A percentile compares a stretch with the other conserved stretches of the same genome.
phyloP scores from a whole-genome alignment of 2,888 invertebrate species.

The Hydroisotoma schaefferi region DNA sequence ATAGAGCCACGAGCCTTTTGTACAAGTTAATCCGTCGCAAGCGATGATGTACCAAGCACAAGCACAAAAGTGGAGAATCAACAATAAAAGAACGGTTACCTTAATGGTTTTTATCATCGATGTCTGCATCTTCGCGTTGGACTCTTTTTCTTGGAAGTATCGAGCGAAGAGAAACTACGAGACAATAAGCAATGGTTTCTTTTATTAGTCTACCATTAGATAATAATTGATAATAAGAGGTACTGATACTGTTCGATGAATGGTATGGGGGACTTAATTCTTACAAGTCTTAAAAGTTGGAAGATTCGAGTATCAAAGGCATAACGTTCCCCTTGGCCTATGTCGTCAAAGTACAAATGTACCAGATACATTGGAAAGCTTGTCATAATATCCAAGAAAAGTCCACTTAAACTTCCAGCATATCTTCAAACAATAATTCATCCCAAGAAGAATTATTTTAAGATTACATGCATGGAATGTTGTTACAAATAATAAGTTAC shows the following conservation, averaged over 20 bases:
- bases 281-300: too few relatives aligned
- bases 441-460: too few relatives aligned
- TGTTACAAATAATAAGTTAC: too few relatives aligned
- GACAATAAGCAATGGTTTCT: too few relatives aligned
- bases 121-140: conserved; percentile 38
- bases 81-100: conserved; percentile 41
- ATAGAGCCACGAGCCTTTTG: conserved; percentile 30
- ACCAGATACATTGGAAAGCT: conserved; percentile 36
- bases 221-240: too few relatives aligned
- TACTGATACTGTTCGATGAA: too few relatives aligned
- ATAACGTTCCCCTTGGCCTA: too few relatives aligned
- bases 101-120: conserved; percentile 39
- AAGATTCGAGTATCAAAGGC: too few relatives aligned
- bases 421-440: conserved; percentile 29
- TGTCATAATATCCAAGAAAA: conserved; percentile 36
- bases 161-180: conserved; percentile 39
- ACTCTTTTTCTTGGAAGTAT: conserved; percentile 39
- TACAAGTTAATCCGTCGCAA: conserved; percentile 30
- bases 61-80: conserved; percentile 46
- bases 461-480: too few relatives aligned
- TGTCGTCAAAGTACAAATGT: conserved; percentile 2
- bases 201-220: too few relatives aligned
- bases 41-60: conserved; percentile 45
- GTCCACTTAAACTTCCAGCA: conserved; percentile 23
- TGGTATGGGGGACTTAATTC: too few relatives aligned